Percentiles rank a stretch among this genome's conserved stretches.
These are phyloP conservation scores for Colaptes auratus DNA, from an alignment of 2,113 vertebrate species.

Conservation along the genomic window DNA sequence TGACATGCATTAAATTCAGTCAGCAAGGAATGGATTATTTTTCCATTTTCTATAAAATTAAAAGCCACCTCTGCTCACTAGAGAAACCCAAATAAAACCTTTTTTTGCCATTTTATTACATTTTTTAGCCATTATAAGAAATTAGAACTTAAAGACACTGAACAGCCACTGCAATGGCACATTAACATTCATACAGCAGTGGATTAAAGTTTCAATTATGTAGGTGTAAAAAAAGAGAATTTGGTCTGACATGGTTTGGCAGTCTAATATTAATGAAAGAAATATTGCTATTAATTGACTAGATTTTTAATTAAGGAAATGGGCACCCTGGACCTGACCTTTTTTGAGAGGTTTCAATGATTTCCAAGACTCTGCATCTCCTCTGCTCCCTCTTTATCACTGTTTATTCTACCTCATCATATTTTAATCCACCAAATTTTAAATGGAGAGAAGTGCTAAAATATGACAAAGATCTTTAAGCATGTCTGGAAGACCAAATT, in stretches of 20 bases:
- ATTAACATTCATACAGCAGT: not conserved
- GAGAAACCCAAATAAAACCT: not conserved
- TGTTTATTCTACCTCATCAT: not conserved
- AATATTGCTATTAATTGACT: not conserved
- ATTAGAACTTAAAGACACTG: not conserved
- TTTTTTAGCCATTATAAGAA: not conserved
- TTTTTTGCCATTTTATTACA: not conserved
- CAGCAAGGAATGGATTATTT: not conserved
- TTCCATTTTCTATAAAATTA: not conserved
- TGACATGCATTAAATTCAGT: constrained; percentile 37
- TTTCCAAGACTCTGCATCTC: not conserved
- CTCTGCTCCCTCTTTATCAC: not conserved
- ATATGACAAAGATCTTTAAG: not conserved
- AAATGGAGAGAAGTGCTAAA: not conserved
- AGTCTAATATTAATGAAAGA: not conserved
- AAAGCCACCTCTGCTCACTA: not conserved
- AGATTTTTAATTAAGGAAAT: constrained; percentile 37
- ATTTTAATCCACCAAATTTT: not conserved
- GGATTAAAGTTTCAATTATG: not conserved
- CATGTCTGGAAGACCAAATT: not conserved
- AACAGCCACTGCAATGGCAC: not conserved
- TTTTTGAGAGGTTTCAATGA: not conserved
- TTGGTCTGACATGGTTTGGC: not conserved
- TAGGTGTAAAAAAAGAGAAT: not conserved
- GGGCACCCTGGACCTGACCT: not conserved